phyloP scores from a whole-genome alignment of 2,113 vertebrate species.

The Silurus asotus region DNA sequence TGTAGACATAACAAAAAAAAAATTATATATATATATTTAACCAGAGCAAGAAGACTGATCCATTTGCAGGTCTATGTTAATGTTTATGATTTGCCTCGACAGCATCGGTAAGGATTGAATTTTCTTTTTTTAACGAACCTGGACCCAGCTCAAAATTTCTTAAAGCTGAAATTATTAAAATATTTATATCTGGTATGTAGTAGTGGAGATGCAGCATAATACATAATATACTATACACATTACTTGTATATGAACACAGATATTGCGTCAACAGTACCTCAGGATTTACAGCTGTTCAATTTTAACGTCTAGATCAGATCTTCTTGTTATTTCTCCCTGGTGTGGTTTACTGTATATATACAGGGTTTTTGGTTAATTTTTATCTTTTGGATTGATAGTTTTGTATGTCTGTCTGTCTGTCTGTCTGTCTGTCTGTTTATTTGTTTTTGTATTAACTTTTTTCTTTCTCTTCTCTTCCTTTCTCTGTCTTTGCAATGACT shows the following conservation, averaged over 20 bases:
- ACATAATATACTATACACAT: neutral
- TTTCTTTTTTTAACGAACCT: neutral
- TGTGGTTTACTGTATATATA: neutral
- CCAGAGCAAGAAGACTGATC: too few species aligned
- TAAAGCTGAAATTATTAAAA: neutral
- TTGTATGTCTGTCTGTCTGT: too few species aligned
- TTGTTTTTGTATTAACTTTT: neutral
- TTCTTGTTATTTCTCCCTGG: neutral
- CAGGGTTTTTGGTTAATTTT: neutral
- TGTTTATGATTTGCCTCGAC: too few species aligned
- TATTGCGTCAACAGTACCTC: neutral
- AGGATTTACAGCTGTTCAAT: neutral
- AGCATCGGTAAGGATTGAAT: too few species aligned
- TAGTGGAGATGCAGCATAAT: neutral
- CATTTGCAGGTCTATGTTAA: neutral
- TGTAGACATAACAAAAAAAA: neutral
- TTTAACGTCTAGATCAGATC: neutral
- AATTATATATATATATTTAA: too few species aligned
- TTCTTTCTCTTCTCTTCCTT: neutral
- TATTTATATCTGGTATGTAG: neutral
- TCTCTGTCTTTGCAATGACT: neutral
- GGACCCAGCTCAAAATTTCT: neutral
- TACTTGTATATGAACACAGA: neutral
- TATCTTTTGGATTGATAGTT: neutral
- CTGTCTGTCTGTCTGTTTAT: neutral